These are phyloP conservation scores for Phrynocephalus versicolor DNA, from an alignment of 2,113 vertebrate species.

Conservation along the genomic window DNA sequence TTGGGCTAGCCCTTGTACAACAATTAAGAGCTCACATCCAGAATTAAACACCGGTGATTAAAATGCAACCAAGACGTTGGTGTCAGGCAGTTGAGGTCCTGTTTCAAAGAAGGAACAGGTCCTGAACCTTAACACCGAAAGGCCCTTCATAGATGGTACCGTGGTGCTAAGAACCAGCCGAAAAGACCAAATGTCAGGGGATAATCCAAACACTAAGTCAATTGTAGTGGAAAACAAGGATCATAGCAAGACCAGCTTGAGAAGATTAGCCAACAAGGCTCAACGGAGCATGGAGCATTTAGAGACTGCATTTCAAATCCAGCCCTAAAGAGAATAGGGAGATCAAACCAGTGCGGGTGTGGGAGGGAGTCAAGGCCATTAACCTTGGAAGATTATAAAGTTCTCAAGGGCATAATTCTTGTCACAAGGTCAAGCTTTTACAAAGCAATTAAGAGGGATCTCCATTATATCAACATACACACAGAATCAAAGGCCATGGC, in stretches of 20 bases:
- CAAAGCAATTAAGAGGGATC: constrained; percentile 49
- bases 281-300: constrained; percentile 73
- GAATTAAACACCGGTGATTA: constrained; percentile 5
- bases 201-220: constrained; percentile 42
- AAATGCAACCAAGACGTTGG: constrained; percentile 31
- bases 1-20: background rate
- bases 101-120: background rate
- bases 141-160: background rate
- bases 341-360: constrained; percentile 34
- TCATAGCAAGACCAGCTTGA: constrained; percentile 51
- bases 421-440: constrained; percentile 55
- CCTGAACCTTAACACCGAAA: background rate
- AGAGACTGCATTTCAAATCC: constrained; percentile 65
- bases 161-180: constrained; percentile 25
- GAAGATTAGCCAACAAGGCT: constrained; percentile 75
- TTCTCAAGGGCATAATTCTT: constrained; percentile 35
- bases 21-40: background rate
- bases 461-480: constrained; percentile 42
- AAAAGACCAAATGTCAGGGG: constrained; percentile 51
- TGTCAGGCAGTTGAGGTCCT: constrained; percentile 34
- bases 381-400: constrained; percentile 26
- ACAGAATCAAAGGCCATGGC: constrained; percentile 32
- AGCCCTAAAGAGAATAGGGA: constrained; percentile 69
- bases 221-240: constrained; percentile 40
- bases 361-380: constrained; percentile 27